Percentiles rank a stretch among this genome's conserved stretches.
Evolutionary conservation across 2,113 vertebrate genomes (phyloP).

Genomic region (Etheostoma spectabile): DNA sequence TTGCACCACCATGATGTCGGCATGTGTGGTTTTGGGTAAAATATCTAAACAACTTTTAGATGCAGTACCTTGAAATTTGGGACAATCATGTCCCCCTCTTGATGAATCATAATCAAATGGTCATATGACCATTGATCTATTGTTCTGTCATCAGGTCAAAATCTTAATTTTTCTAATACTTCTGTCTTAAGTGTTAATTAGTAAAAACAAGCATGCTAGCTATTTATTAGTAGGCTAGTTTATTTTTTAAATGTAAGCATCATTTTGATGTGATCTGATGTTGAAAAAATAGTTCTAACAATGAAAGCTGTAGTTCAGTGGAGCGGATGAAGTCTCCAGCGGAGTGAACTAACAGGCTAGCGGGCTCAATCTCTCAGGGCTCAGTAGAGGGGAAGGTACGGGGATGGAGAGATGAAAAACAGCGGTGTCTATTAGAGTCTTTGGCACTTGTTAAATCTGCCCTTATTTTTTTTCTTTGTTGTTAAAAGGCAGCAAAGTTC

Average conservation of each 20-base stretch:
- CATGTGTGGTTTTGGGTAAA: not conserved
- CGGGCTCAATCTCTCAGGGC: slow-evolving; percentile 9
- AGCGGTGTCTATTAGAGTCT: slow-evolving; percentile 17
- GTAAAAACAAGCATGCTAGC: not conserved
- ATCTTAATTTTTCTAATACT: not conserved
- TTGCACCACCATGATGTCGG: not conserved
- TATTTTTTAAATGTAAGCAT: not conserved
- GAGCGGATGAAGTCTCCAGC: slow-evolving; percentile 15
- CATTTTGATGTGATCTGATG: not conserved
- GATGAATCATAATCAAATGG: not conserved
- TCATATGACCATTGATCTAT: not conserved
- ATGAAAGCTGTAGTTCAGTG: not conserved
- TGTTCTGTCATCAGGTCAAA: not conserved
- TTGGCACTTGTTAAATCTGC: slow-evolving; percentile 9
- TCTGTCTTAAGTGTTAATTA: not conserved
- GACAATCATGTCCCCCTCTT: not conserved
- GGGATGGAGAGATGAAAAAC: slow-evolving; percentile 46
- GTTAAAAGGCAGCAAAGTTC: slow-evolving; percentile 29
- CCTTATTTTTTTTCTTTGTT: slow-evolving; percentile 20
- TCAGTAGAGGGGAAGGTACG: not conserved
- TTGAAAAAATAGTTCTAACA: slow-evolving; percentile 4
- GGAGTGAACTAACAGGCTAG: slow-evolving; percentile 30
- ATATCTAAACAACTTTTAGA: not conserved
- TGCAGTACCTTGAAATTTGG: not conserved
- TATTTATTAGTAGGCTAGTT: not conserved